Evolutionary conservation across 2,888 invertebrate genomes (phyloP).

Genomic region (Parascotia fuliginaria): DNA sequence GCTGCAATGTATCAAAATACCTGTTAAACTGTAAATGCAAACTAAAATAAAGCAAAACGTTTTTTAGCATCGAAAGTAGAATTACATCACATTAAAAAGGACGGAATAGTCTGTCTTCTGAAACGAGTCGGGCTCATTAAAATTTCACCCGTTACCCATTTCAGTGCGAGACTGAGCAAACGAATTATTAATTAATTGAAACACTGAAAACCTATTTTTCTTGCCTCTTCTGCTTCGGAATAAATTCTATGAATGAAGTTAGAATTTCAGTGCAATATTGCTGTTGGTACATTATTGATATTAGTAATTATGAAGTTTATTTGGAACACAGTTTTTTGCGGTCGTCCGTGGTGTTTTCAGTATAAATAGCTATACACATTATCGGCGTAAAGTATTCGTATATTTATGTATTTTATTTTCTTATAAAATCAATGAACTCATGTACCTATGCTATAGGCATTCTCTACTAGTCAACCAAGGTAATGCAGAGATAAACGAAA

Average conservation of each 20-base stretch:
- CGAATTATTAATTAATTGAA: conserved; percentile 67
- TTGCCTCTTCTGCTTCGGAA: conserved; percentile 38
- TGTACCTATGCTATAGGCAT: too few relatives aligned
- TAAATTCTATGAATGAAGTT: conserved; percentile 15
- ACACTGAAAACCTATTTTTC: conserved; percentile 59
- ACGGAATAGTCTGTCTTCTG: conserved; percentile 36
- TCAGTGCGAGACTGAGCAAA: conserved; percentile 53
- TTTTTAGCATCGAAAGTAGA: conserved; percentile 11
- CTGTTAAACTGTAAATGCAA: conserved; percentile 8
- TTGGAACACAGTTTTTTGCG: too few relatives aligned
- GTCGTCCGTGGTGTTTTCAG: too few relatives aligned
- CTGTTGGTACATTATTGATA: neutral
- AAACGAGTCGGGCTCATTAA: conserved; percentile 58
- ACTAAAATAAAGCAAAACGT: conserved; percentile 7
- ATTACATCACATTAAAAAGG: conserved; percentile 28
- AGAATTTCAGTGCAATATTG: neutral
- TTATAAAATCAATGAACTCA: too few relatives aligned
- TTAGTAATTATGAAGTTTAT: neutral
- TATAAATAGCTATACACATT: too few relatives aligned
- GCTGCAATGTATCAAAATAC: neutral
- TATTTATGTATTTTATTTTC: too few relatives aligned
- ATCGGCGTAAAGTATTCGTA: too few relatives aligned
- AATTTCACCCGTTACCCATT: conserved; percentile 55
- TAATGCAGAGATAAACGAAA: too few relatives aligned
- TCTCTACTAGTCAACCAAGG: too few relatives aligned